Conservation (phyloP, 2,888 invertebrate genomes). For the Clistopyga incitator region DNA sequence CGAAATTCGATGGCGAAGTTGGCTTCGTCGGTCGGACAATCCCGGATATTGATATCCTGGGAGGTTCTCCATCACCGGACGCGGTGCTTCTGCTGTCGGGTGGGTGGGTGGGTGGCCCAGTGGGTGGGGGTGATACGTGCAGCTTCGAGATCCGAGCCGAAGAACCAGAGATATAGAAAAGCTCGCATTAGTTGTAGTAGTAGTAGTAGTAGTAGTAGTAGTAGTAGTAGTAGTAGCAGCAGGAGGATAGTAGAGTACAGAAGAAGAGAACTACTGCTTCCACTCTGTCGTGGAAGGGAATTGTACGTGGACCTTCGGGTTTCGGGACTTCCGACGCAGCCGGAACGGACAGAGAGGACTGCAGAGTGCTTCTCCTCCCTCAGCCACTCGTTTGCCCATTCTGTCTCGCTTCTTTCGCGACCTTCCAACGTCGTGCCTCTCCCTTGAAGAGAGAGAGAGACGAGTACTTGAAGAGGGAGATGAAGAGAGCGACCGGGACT, state of each 20-base stretch:
- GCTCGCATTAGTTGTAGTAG: conserved; percentile 24
- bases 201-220: conserved; percentile 26
- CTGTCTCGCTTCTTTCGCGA: conserved; percentile 21
- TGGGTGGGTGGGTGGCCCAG: neutral
- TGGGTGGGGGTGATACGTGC: conserved; percentile 48
- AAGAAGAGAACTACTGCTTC: conserved; percentile 17
- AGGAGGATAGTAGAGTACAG: conserved; percentile 32
- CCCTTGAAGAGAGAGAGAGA: conserved; percentile 10
- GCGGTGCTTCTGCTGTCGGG: conserved; percentile 55
- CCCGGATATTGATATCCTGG: conserved; percentile 79
- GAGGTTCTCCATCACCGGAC: conserved; percentile 74
- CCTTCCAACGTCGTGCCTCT: conserved; percentile 18
- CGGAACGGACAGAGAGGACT: conserved; percentile 63
- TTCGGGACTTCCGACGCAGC: conserved; percentile 71
- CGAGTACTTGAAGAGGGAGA: conserved; percentile 30
- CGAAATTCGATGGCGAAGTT: conserved; percentile 78
- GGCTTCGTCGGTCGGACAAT: conserved; percentile 72
- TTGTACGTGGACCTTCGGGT: conserved; percentile 69
- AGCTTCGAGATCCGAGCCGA: conserved; percentile 48
- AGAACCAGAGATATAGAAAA: conserved; percentile 35
- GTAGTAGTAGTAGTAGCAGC: conserved; percentile 17
- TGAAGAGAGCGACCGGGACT: conserved; percentile 55
- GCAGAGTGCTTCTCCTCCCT: conserved; percentile 40
- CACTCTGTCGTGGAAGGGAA: conserved; percentile 43
- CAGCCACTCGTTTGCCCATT: conserved; percentile 42